phyloP scores from a whole-genome alignment of 1,140 invertebrate species.

The Ectropis grisescens region DNA sequence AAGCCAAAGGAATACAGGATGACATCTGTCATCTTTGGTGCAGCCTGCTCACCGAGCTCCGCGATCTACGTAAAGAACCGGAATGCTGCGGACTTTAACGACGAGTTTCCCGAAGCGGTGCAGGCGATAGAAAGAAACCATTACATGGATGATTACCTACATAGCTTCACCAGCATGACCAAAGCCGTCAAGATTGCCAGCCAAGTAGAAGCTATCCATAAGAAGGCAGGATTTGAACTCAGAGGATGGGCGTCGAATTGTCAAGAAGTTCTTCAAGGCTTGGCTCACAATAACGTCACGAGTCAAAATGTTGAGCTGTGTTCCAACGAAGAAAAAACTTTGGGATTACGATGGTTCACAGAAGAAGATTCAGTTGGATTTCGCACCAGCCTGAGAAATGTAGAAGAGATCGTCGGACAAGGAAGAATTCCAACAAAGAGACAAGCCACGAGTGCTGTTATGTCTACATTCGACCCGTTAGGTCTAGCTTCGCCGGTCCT shows the following conservation, averaged over 20 bases:
- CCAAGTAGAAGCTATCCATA: not conserved
- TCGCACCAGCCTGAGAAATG: not conserved
- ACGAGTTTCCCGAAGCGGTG: not conserved
- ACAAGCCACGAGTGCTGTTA: slow-evolving; percentile 8
- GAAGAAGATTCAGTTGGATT: slow-evolving; percentile 4
- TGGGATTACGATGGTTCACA: slow-evolving; percentile 4
- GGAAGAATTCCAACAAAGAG: slow-evolving; percentile 4
- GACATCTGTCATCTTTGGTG: slow-evolving; percentile 1
- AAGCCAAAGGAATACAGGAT: slow-evolving; percentile 1
- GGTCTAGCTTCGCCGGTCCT: slow-evolving; percentile 7
- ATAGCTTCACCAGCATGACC: slow-evolving; percentile 6
- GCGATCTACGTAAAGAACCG: slow-evolving; percentile 1
- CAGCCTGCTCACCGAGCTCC: not conserved
- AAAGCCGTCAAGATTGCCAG: not conserved
- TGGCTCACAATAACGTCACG: not conserved
- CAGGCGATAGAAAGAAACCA: slow-evolving; percentile 2
- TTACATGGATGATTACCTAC: slow-evolving; percentile 43
- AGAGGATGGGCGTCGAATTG: slow-evolving; percentile 1
- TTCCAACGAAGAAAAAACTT: slow-evolving; percentile 1
- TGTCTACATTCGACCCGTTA: slow-evolving; percentile 17
- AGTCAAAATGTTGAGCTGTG: not conserved
- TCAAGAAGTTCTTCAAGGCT: not conserved
- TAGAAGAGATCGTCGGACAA: not conserved
- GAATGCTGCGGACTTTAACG: slow-evolving; percentile 1
- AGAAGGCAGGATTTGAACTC: slow-evolving; percentile 3